phyloP scores from a whole-genome alignment of 1,140 invertebrate genomes.

The Hyposmocoma kahamanoa region DNA sequence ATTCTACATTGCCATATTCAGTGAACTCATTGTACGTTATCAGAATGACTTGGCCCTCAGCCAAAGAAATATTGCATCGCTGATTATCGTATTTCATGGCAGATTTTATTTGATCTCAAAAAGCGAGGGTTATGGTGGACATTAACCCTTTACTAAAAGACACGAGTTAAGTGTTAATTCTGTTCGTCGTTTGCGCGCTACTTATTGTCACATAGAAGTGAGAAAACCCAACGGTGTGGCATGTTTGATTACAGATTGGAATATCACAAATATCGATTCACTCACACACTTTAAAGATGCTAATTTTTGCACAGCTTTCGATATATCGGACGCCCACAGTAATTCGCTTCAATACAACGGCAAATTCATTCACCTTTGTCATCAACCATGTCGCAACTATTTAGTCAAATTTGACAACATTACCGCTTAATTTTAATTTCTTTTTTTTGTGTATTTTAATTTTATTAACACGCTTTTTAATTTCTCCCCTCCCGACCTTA shows the following conservation, averaged over 20 bases:
- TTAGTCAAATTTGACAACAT: conserved; percentile 20
- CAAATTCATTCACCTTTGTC: conserved; percentile 24
- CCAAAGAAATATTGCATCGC: too few species aligned
- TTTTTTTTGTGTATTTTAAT: conserved; percentile 70
- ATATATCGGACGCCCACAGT: background rate
- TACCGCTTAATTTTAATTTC: conserved; percentile 48
- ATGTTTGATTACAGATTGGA: conserved; percentile 49
- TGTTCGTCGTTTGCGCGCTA: conserved; percentile 30
- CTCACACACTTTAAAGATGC: conserved; percentile 16
- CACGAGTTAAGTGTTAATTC: conserved; percentile 30
- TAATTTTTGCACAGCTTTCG: conserved; percentile 25
- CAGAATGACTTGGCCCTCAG: too few species aligned
- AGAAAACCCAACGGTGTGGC: conserved; percentile 25
- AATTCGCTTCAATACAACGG: conserved; percentile 13
- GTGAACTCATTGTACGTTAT: too few species aligned
- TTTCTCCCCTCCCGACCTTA: conserved; percentile 45
- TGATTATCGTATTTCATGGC: too few species aligned
- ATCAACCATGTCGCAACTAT: conserved; percentile 46
- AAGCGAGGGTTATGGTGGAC: conserved; percentile 37
- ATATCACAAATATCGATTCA: conserved; percentile 6
- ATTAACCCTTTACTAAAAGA: conserved; percentile 44
- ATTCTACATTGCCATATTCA: too few species aligned
- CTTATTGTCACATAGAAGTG: conserved; percentile 19
- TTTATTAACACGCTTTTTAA: conserved; percentile 75
- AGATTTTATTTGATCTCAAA: too few species aligned